A percentile compares a stretch with the other conserved stretches of the same genome.
These are phyloP conservation scores for Euwallacea similis DNA, from an alignment of 1,140 invertebrate species.

Conservation along the genomic window DNA sequence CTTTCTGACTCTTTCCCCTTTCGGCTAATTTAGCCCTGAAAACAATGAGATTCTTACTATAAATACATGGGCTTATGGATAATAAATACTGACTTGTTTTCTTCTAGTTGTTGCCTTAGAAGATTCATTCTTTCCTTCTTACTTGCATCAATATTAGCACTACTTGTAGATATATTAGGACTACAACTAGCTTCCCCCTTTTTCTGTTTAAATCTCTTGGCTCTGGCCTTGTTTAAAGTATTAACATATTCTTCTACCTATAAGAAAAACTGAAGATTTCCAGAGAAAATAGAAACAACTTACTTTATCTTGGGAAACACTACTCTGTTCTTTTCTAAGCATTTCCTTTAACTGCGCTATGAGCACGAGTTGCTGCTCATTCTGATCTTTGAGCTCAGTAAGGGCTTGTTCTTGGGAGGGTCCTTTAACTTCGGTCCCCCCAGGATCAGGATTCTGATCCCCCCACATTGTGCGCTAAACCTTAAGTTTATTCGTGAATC, in stretches of 20 bases:
- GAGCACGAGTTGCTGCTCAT: constrained; percentile 50
- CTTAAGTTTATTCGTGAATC: too few species aligned
- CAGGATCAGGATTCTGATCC: constrained; percentile 48
- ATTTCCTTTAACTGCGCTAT: constrained; percentile 53
- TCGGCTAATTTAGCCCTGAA: constrained; percentile 54
- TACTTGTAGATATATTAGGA: constrained; percentile 28
- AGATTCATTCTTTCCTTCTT: constrained; percentile 57
- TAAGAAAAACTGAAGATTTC: constrained; percentile 7
- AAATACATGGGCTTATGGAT: not conserved
- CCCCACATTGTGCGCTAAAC: constrained; percentile 41
- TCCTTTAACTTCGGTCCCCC: constrained; percentile 28
- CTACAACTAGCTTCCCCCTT: constrained; percentile 38
- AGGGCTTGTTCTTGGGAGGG: constrained; percentile 39
- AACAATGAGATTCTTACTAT: constrained; percentile 4
- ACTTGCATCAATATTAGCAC: constrained; percentile 45
- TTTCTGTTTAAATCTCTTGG: constrained; percentile 45
- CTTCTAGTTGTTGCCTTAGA: constrained; percentile 57
- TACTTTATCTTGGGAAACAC: constrained; percentile 50
- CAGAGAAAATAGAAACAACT: not conserved
- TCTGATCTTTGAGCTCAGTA: constrained; percentile 51
- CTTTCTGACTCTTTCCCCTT: constrained; percentile 54
- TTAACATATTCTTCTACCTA: constrained; percentile 52
- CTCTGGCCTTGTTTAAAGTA: constrained; percentile 48
- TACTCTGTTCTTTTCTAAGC: constrained; percentile 52
- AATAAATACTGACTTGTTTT: constrained; percentile 52